Conservation (phyloP, 2,888 invertebrate genomes). For the Acronicta aceris region DNA sequence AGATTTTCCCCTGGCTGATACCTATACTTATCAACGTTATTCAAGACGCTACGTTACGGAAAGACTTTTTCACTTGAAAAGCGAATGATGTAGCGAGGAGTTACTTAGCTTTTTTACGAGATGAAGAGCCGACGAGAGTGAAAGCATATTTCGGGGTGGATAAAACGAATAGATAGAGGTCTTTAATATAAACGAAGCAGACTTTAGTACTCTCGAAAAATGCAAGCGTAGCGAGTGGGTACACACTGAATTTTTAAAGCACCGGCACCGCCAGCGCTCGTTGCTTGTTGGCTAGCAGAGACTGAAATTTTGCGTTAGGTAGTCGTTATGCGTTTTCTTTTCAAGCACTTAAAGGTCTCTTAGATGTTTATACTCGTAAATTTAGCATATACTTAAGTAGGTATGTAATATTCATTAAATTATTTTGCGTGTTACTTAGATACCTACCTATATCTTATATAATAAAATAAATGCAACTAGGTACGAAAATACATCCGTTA, state of each 20-base stretch:
- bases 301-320: slow-evolving; percentile 59
- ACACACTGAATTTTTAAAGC: slow-evolving; percentile 85
- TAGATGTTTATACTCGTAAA: too few relatives aligned
- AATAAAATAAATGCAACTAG: too few relatives aligned
- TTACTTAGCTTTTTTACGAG: slow-evolving; percentile 61
- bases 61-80: slow-evolving; percentile 25
- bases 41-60: not conserved
- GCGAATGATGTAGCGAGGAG: slow-evolving; percentile 45
- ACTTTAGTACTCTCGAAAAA: slow-evolving; percentile 88
- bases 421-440: too few relatives aligned
- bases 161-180: slow-evolving; percentile 89
- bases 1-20: not conserved
- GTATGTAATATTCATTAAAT: too few relatives aligned
- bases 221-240: slow-evolving; percentile 81
- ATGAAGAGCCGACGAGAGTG: slow-evolving; percentile 81
- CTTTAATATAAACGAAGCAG: slow-evolving; percentile 89
- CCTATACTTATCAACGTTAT: not conserved
- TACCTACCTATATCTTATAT: too few relatives aligned
- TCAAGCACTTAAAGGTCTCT: slow-evolving; percentile 35
- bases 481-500: too few relatives aligned
- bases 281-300: slow-evolving; percentile 57
- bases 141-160: slow-evolving; percentile 85
- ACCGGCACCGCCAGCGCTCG: slow-evolving; percentile 68
- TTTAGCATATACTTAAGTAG: too few relatives aligned
- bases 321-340: slow-evolving; percentile 44